Evolutionary conservation across 2,888 invertebrate genomes (phyloP).

Genomic region (Phlogophora meticulosa): DNA sequence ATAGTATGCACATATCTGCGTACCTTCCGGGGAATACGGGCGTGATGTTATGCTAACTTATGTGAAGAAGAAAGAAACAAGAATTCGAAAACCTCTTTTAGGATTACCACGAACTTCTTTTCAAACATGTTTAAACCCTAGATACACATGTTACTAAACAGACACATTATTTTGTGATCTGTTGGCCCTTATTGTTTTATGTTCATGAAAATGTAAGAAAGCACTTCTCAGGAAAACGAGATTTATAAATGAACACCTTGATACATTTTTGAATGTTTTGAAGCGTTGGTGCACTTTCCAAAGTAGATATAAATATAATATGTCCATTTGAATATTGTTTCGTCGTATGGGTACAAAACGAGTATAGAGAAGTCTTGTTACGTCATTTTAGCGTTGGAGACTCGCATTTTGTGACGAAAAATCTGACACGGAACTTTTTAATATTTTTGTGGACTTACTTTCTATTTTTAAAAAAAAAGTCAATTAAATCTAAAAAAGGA

Average conservation of each 20-base stretch:
- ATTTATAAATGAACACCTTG: conserved; percentile 12
- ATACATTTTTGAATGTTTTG: conserved; percentile 18
- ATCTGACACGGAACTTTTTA: no score
- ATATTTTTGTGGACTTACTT: no score
- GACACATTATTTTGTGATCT: conserved; percentile 1
- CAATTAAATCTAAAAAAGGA: not conserved
- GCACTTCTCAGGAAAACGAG: not conserved
- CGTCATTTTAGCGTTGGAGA: no score
- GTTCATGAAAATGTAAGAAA: conserved; percentile 2
- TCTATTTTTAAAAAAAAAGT: no score
- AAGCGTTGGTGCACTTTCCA: conserved; percentile 3
- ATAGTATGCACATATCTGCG: no score
- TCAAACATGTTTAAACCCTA: not conserved
- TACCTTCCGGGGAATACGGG: no score
- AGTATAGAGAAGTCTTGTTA: not conserved
- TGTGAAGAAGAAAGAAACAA: not conserved
- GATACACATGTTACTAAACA: conserved; percentile 4
- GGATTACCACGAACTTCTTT: not conserved
- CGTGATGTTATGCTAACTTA: no score
- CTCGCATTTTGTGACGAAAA: no score
- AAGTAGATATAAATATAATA: conserved; percentile 24
- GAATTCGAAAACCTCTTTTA: not conserved
- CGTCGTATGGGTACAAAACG: not conserved
- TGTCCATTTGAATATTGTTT: conserved; percentile 21
- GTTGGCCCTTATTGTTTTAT: not conserved